phyloP scores from a whole-genome alignment of 37 sponge, comb jelly and placozoan genomes.

The Eunapius fragilis region DNA sequence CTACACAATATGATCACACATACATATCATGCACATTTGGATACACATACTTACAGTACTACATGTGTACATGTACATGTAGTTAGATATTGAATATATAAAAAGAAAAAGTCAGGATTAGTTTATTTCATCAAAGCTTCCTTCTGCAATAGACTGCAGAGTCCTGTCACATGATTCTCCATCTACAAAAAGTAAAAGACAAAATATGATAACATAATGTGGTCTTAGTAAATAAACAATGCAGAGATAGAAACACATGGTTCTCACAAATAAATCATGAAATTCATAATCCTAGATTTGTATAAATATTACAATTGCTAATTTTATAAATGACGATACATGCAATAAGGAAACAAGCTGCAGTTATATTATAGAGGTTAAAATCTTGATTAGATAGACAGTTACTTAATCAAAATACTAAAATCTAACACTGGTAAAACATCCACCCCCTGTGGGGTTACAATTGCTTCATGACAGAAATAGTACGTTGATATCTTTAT shows the following conservation, averaged over 20 bases:
- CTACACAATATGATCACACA: conserved; percentile 4
- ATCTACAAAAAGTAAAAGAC: neutral
- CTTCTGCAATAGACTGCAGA: neutral
- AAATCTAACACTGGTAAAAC: too few species aligned
- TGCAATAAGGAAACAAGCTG: neutral
- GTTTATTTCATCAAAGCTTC: conserved; percentile 28
- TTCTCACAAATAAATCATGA: too few species aligned
- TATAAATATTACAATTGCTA: too few species aligned
- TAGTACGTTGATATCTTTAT: too few species aligned
- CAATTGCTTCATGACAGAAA: too few species aligned
- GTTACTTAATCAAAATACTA: too few species aligned
- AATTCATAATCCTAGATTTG: too few species aligned
- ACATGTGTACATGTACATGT: conserved; percentile 2
- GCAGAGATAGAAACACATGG: neutral
- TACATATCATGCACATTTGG: neutral
- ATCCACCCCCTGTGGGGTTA: too few species aligned
- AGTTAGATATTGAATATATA: neutral
- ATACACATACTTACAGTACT: neutral
- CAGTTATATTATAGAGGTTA: neutral
- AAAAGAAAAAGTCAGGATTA: neutral
- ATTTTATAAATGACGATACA: too few species aligned
- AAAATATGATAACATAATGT: neutral
- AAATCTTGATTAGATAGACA: neutral
- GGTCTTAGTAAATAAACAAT: neutral
- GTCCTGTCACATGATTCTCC: conserved; percentile 17